Base-by-base conservation (phyloP, 2,797 vertebrate species). In the Leptatherina wallacei region DNA sequence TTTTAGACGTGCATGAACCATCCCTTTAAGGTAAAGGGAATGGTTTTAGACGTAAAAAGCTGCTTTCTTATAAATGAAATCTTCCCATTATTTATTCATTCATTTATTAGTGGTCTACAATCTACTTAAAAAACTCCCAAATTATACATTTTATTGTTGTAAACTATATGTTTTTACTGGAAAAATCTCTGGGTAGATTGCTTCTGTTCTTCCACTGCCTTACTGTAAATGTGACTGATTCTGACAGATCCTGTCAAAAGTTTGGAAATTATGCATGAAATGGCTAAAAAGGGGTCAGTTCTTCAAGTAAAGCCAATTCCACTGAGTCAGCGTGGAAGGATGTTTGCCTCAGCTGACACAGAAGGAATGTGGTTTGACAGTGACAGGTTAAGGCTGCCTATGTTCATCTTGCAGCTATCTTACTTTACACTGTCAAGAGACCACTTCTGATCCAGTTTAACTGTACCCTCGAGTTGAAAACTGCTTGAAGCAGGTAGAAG, bases 401-500 rank as follows among this genome's bases (percentile, higher is more conserved):
- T 77, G 73, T 84, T 85, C 70, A 76, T 89, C 80, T 74, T 59
- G 60, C 51, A 78, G 73, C 75, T 73, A 62, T 75, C 73, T 80
- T 78, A 40, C 71, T 80, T 84, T 73, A 36, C 47, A 63, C 57
- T 85, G 87, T 84, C 81, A 44, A 70, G 88, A 87, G 87, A 69
- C 49, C 63, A 70, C 56, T 76, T 88, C 63, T 89, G 86, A 90
- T 86, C 88, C 86, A 90, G 83, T 90, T 89, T 82, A 56, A 60
- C 69, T 82, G 77, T 20, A 51, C 59, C 40, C 44, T 47, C 38
- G 29, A 36, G 73, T 56, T 64, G 64, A 56, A 38, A 22, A 61
- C 30, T 32, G 40, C 13, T 63, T 72, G 40, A 60, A 71, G 71
- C 38, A 73, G 57, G 64, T 55, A 55, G 30, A 73, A 3, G 44